Evolutionary conservation across 2,113 vertebrate species (phyloP), one percentile per base, ranked within the genome.

Genomic region (Pterocles gutturalis): DNA sequence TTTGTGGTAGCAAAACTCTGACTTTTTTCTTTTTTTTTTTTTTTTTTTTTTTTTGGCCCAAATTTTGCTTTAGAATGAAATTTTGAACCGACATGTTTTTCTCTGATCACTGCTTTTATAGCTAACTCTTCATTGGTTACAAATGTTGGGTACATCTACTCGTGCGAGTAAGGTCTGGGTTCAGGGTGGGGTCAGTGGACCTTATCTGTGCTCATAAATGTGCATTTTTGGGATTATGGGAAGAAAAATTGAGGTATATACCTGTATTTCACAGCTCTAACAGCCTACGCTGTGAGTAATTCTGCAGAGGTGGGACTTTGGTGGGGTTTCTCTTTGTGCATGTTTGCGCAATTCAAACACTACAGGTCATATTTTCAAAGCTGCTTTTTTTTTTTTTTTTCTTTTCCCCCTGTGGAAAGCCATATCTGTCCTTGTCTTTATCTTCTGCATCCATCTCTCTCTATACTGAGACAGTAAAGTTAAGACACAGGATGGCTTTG

Each of bases 361-460:
- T 41, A 26, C 0, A 0, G 69, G 72, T 67, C 43, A 36, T 62
- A 55, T 13, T 55, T 54, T 33, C 48, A 89, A 80, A 77, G 21
- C 11, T 18, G 33, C 48, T 28, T 46, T 43, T 3, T 31, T 53
- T 45, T 14, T 12, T 55, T 66, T 49, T 28, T 93, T 94, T 22
- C 19, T 29, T 22, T 60, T 64, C 19, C 5, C 33, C 3, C 19
- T 15, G 41, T 53, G 26, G 91, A 96, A 97, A 89, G 57, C 31
- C 87, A 3, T 83, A 90, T 93, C 87, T 93, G 72, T 80, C 76
- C 73, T 83, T 83, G 69, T 73, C 88, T 96, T 96, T 97, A 97
- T 97, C 67, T 96, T 82, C 75, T 94, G 77, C 92, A 62, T 91
- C 89, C 95, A 96, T 97, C 92, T 94, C 73, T 98, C 94, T 90